A percentile compares a stretch with the other conserved stretches of the same genome.
These are phyloP conservation scores for Copidosoma aretas DNA, from an alignment of 2,888 invertebrate genomes.

Conservation along the genomic window DNA sequence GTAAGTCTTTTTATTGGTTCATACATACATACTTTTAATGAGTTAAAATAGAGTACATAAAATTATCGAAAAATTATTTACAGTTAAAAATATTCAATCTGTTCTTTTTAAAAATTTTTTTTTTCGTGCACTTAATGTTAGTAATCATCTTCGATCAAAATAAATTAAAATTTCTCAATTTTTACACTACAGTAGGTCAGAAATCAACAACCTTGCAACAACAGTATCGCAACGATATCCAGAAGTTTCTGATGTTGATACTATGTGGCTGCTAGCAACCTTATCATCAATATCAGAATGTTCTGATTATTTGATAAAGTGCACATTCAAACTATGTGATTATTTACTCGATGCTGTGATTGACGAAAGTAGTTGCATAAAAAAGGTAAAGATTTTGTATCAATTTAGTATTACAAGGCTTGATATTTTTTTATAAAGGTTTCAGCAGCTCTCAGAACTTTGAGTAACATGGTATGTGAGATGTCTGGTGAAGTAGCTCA, in stretches of 20 bases:
- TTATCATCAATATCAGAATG: slow-evolving; percentile 52
- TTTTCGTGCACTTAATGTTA: neutral
- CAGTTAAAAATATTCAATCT: neutral
- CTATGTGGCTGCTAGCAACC: slow-evolving; percentile 54
- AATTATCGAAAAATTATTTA: too few relatives aligned
- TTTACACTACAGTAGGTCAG: slow-evolving; percentile 47
- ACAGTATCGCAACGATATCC: slow-evolving; percentile 40
- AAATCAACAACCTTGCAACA: slow-evolving; percentile 47
- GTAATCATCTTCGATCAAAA: too few relatives aligned
- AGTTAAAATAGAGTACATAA: slow-evolving; percentile 4
- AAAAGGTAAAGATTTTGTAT: slow-evolving; percentile 42
- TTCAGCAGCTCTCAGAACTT: slow-evolving; percentile 52
- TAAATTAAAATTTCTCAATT: neutral
- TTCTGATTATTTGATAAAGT: slow-evolving; percentile 35
- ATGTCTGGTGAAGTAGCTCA: slow-evolving; percentile 47
- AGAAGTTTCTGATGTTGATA: slow-evolving; percentile 43
- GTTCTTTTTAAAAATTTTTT: neutral
- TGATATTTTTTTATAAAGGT: slow-evolving; percentile 41
- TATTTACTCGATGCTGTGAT: slow-evolving; percentile 39
- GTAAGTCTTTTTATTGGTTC: slow-evolving; percentile 46
- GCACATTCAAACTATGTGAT: slow-evolving; percentile 8
- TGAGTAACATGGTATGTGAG: slow-evolving; percentile 54
- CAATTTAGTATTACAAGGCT: neutral
- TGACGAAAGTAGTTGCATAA: slow-evolving; percentile 37
- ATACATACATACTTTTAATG: neutral